Evolutionary conservation across 2,888 invertebrate genomes (phyloP), one percentile per base, ranked within the genome.

Genomic region (Helleia helle): DNA sequence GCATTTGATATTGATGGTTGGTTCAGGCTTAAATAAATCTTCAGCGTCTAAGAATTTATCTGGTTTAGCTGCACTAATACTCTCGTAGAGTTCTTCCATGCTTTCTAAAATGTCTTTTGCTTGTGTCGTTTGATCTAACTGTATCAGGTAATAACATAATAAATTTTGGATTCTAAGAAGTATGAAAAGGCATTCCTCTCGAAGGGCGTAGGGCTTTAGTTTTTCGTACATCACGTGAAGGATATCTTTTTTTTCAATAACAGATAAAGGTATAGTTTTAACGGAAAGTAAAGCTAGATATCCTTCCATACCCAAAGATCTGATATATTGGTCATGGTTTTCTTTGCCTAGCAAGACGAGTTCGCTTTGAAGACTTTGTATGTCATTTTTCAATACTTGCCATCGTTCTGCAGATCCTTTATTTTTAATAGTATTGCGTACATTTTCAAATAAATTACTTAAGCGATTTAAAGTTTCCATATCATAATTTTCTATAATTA

Each of bases 131-230:
- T 87, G 75, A 17, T 86, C 86, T 36, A 85, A 58, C 54, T 87
- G 87, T 1, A 87, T 86, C 2, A 87, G 61, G 43, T 86, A 80
- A 56, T 87, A 89, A 40, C 88, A 85, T 37, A 87, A 65, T 47
- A 88, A 83, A 55, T 89, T 89, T 42, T 88, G 83, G 26, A 88
- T 73, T 55, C 88, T 74, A 37, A 88, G 67, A 27, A 86, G 69
- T 42, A 88, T 73, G 55, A 87, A 89, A 1, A 81, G 64, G 42
- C 77, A 77, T 55, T 83, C 83, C 7, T 70, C 67, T 27, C 66
- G 56, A 1, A 73, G 51, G 0, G 69, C 68, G 40, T 58, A 62
- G 0, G 60, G 69, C 42, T 72, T 77, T 3, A 83, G 47, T 49
- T 83, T 83, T 0, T 79, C 71, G 40, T 61, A 79, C 2, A 69